Evolutionary conservation across 35 echinoderm and acorn worm genomes (phyloP).

Genomic region (Anneissia japonica): DNA sequence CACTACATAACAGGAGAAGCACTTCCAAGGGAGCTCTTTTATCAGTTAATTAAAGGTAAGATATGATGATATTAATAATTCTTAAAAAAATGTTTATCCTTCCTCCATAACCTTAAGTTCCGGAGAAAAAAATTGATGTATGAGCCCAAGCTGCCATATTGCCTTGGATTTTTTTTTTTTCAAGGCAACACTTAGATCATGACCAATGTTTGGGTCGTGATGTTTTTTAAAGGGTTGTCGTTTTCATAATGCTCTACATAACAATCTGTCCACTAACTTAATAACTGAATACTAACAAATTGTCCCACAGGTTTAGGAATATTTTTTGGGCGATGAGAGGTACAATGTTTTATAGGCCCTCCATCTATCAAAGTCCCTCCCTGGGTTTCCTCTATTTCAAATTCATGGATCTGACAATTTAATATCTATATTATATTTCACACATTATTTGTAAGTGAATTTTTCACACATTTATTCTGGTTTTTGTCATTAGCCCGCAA

Average conservation of each 20-base stretch:
- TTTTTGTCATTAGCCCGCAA: slow-evolving; percentile 59
- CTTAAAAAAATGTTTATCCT: too few species aligned
- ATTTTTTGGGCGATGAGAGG: neutral
- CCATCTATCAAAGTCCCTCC: neutral
- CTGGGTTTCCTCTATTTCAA: too few species aligned
- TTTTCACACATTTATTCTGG: slow-evolving; percentile 4
- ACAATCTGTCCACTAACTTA: neutral
- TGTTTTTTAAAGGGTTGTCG: too few species aligned
- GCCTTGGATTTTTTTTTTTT: neutral
- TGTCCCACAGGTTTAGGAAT: neutral
- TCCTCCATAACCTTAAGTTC: neutral
- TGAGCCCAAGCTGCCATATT: neutral
- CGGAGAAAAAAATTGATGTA: neutral
- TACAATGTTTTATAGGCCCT: neutral
- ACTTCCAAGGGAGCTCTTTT: slow-evolving; percentile 57
- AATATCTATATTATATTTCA: too few species aligned
- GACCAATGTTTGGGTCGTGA: too few species aligned
- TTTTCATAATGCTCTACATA: neutral
- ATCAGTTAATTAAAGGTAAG: slow-evolving; percentile 72
- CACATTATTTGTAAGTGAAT: neutral
- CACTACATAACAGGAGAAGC: slow-evolving; percentile 59
- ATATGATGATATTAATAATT: too few species aligned
- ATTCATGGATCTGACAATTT: too few species aligned
- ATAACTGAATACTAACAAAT: neutral
- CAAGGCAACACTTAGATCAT: neutral